Evolutionary conservation across 2,113 vertebrate species (phyloP), one percentile per base, ranked within the genome.

Genomic region (Nanorana parkeri): DNA sequence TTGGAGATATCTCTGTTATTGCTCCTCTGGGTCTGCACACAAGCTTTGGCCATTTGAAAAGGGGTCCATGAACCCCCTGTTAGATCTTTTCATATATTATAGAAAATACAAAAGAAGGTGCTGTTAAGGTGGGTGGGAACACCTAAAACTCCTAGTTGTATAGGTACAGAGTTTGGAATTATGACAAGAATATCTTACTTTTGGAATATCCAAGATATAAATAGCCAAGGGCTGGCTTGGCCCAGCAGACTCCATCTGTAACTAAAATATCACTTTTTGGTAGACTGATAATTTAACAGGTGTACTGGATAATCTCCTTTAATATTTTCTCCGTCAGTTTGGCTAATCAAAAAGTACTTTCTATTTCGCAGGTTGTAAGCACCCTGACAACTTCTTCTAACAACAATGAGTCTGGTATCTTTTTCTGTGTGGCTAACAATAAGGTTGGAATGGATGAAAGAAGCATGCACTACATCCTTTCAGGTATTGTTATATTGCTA

Each of bases 371-470:
- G 96, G 91, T 91, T 17, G 84, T 94, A 75, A 95, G 96, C 81
- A 95, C 86, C 0, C 86, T 98, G 51, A 90, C 87, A 26, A 86
- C 87, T n/a, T 86, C 87, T 68, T 56, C 80, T 10, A 87, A 91
- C 0, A 92, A 89, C 88, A 93, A 83, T 0, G 71, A 90, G 17
- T 96, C 96, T 0, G 96, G 96, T 1, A 73, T 88, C 5, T 97
- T 90, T 68, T 87, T 84, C 84, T 97, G 96, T 2, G 6, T 86
- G 84, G 96, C 95, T 32, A 69, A 74, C 26, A 97, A 96, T 87
- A 84, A 87, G 66, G 3, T 83, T 0, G 93, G 90, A 15, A 28
- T 3, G 5, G 91, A 86, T 36, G 85, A 76, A 72, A 85, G 93
- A 75, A 89, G 47, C 28, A 86, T 90, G 0, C 56, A 89, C 60